Conservation (phyloP, 2,113 vertebrate species). For the Toxostoma redivivum region DNA sequence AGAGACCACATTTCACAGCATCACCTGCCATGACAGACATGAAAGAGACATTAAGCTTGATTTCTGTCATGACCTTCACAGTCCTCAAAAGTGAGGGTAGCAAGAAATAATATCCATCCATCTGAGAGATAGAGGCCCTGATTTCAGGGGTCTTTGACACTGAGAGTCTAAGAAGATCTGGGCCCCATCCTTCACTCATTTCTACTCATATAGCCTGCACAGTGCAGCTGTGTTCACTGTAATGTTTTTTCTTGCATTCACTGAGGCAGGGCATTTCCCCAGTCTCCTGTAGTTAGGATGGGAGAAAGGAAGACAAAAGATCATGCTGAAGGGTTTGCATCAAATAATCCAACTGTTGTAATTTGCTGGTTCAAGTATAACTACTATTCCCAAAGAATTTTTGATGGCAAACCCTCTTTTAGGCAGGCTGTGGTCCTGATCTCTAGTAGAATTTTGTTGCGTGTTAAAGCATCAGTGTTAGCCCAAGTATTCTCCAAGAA, state of each 20-base stretch:
- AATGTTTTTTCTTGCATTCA: not conserved
- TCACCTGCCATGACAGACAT: not conserved
- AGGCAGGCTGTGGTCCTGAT: not conserved
- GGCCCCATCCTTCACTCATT: not conserved
- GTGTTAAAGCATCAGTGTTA: not conserved
- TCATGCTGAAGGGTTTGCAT: not conserved
- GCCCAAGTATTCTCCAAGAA: not conserved
- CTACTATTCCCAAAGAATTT: not conserved
- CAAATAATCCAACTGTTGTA: not conserved
- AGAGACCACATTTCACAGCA: not conserved
- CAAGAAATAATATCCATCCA: not conserved
- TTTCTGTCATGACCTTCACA: not conserved
- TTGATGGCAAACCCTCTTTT: not conserved
- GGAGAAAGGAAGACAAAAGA: not conserved
- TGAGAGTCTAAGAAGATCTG: not conserved
- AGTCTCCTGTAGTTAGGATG: not conserved
- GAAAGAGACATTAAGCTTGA: not conserved
- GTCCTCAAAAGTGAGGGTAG: not conserved
- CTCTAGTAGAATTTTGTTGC: not conserved
- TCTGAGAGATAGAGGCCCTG: not conserved
- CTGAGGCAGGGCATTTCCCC: not conserved
- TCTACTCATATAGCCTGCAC: not conserved
- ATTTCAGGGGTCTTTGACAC: not conserved
- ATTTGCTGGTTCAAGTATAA: not conserved
- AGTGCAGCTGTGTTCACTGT: not conserved